phyloP scores from a whole-genome alignment of 2,888 invertebrate genomes.

The Chalcosyrphus nemorum region DNA sequence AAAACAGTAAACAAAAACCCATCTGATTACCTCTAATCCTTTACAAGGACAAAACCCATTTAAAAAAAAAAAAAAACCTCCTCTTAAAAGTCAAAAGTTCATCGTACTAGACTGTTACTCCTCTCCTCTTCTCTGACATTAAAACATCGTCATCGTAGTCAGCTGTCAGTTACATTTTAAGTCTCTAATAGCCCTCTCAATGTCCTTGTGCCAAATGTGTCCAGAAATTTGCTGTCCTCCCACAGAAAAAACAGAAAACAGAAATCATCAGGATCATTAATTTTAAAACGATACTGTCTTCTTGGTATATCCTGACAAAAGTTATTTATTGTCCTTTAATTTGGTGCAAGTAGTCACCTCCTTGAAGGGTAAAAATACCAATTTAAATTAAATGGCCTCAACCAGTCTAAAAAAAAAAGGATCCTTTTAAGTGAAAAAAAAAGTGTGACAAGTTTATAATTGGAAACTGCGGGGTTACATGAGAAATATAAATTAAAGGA shows the following conservation, averaged over 20 bases:
- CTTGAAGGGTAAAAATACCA: neutral
- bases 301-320: neutral
- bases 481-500: neutral
- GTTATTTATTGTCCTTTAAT: conserved; percentile 37
- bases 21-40: no score
- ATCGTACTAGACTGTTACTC: no score
- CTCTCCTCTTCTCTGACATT: neutral
- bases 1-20: no score
- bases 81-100: neutral
- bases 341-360: neutral
- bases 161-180: conserved; percentile 1
- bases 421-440: no score
- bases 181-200: neutral
- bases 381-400: conserved; percentile 29
- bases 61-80: no score
- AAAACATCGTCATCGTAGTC: neutral
- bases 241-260: conserved; percentile 6
- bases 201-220: conserved; percentile 6
- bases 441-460: conserved; percentile 42
- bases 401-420: no score
- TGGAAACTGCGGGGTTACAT: conserved; percentile 13
- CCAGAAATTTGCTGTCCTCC: neutral
- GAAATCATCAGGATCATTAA: conserved; percentile 33
- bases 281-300: conserved; percentile 24
- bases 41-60: no score